These are phyloP conservation scores for Xanthia icteritia DNA, from an alignment of 2,888 invertebrate species.

Conservation along the genomic window DNA sequence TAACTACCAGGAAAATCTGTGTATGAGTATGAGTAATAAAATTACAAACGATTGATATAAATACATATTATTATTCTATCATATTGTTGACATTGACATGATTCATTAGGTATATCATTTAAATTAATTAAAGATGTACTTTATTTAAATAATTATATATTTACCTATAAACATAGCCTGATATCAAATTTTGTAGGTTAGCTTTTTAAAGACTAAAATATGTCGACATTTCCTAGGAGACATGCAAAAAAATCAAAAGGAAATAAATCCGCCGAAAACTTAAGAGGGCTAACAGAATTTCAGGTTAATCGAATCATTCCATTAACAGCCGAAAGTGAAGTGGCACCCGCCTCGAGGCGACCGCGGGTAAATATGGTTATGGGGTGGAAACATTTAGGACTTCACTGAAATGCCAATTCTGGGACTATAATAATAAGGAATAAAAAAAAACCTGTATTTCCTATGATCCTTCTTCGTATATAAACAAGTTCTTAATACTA, in stretches of 20 bases:
- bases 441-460: neutral
- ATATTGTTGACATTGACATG: slow-evolving; percentile 1
- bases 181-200: no score
- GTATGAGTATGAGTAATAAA: neutral
- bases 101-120: neutral
- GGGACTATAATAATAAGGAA: neutral
- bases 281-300: slow-evolving; percentile 38
- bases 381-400: neutral
- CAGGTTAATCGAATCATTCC: slow-evolving; percentile 54
- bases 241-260: neutral
- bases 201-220: no score
- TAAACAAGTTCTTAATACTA: no score
- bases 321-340: slow-evolving; percentile 43
- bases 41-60: neutral
- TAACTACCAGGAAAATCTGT: slow-evolving; percentile 11
- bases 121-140: neutral
- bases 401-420: neutral
- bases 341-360: slow-evolving; percentile 1
- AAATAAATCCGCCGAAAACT: slow-evolving; percentile 16
- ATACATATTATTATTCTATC: neutral
- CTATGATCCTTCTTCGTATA: neutral
- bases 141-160: neutral
- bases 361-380: slow-evolving; percentile 5
- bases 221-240: neutral
- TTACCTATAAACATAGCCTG: neutral